Evolutionary conservation across 2,113 vertebrate species (phyloP).

Genomic region (Rhizomys pruinosus): DNA sequence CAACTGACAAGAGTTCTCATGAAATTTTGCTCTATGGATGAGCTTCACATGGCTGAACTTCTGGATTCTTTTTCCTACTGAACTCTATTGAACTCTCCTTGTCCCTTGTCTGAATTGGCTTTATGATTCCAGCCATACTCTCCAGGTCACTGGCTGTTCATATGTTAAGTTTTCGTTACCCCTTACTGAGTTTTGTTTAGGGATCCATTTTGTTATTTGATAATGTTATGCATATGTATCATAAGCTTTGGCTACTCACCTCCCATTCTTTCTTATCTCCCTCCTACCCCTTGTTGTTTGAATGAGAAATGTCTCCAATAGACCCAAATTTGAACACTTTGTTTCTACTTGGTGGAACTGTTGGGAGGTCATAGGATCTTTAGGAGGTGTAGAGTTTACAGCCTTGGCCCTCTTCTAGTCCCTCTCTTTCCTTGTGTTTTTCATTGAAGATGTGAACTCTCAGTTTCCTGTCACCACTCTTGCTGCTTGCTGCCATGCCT

Average conservation of each 20-base stretch:
- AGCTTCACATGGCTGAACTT: not conserved
- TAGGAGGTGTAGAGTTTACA: too few relatives aligned
- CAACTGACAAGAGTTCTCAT: not conserved
- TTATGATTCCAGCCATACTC: not conserved
- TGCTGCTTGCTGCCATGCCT: too few relatives aligned
- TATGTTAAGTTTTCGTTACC: not conserved
- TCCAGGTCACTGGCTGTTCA: not conserved
- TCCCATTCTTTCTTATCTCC: not conserved
- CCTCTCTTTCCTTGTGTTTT: too few relatives aligned
- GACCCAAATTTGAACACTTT: too few relatives aligned
- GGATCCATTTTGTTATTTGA: not conserved
- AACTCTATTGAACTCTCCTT: not conserved
- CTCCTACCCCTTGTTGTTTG: too few relatives aligned
- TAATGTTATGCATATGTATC: not conserved
- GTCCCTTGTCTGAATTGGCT: not conserved
- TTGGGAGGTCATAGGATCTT: too few relatives aligned
- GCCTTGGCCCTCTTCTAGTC: too few relatives aligned
- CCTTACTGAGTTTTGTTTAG: not conserved
- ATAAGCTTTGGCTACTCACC: not conserved
- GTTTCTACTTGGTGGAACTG: too few relatives aligned
- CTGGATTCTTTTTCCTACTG: too few relatives aligned
- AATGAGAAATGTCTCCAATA: too few relatives aligned
- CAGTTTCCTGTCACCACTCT: too few relatives aligned
- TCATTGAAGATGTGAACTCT: too few relatives aligned
- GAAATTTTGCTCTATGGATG: not conserved